phyloP scores from a whole-genome alignment of 1,140 invertebrate species.

The Bombus consobrinus region DNA sequence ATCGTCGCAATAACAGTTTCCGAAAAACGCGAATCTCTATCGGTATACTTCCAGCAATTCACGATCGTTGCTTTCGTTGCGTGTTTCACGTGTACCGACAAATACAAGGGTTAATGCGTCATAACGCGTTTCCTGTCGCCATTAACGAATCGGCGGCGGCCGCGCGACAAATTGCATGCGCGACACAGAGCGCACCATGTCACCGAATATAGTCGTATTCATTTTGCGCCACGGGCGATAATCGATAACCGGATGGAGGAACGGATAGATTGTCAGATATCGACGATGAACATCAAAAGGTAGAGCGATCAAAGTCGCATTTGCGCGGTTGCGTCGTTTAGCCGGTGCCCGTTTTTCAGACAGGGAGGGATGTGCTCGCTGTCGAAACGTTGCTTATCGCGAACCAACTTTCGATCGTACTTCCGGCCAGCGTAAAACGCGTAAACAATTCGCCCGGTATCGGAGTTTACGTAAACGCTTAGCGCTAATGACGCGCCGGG shows the following conservation, averaged over 20 bases:
- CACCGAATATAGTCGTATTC: slow-evolving; percentile 46
- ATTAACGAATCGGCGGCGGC: slow-evolving; percentile 52
- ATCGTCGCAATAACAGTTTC: too few species aligned
- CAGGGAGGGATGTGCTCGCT: too few species aligned
- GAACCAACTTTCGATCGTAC: slow-evolving; percentile 33
- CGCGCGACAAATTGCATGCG: slow-evolving; percentile 54
- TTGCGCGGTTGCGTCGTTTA: slow-evolving; percentile 17
- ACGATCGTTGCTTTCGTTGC: background rate
- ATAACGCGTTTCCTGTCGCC: slow-evolving; percentile 49
- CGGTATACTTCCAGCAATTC: background rate
- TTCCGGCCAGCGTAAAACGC: slow-evolving; percentile 27
- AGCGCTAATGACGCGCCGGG: slow-evolving; percentile 17
- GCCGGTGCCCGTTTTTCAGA: background rate
- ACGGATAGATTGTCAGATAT: slow-evolving; percentile 56
- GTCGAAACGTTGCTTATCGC: slow-evolving; percentile 42
- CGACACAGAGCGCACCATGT: slow-evolving; percentile 41
- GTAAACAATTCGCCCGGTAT: slow-evolving; percentile 30
- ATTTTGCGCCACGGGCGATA: slow-evolving; percentile 54
- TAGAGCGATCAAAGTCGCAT: slow-evolving; percentile 49
- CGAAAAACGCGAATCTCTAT: too few species aligned
- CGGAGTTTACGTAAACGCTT: slow-evolving; percentile 26
- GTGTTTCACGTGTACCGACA: background rate
- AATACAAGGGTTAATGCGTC: background rate
- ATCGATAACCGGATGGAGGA: slow-evolving; percentile 52
- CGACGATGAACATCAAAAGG: slow-evolving; percentile 54